phyloP scores from a whole-genome alignment of 2,888 invertebrate genomes.

The Resseliella maxima region DNA sequence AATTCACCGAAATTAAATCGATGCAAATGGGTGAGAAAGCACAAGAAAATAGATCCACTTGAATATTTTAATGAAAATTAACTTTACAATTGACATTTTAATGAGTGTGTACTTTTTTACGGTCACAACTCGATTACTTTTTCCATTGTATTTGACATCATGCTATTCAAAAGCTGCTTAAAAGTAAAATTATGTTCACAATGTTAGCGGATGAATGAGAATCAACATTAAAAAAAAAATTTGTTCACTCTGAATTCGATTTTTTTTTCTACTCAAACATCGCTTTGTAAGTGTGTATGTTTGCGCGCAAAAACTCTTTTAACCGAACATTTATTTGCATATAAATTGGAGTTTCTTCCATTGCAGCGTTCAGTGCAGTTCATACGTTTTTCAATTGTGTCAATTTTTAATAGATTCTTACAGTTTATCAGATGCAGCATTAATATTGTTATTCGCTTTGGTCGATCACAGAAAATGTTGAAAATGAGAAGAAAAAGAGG shows the following conservation, averaged over 20 bases:
- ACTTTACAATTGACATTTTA: conserved; percentile 51
- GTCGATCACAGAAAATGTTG: not conserved
- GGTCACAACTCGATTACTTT: conserved; percentile 44
- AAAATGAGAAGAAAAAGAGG: too few relatives aligned
- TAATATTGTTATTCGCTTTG: conserved; percentile 11
- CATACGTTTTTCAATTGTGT: not conserved
- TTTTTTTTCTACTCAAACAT: not conserved
- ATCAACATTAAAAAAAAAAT: not conserved
- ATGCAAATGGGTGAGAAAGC: not conserved
- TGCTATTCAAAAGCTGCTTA: not conserved
- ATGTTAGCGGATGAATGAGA: not conserved
- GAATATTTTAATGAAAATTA: conserved; percentile 53
- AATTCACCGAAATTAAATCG: too few relatives aligned
- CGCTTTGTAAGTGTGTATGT: not conserved
- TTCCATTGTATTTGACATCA: conserved; percentile 30
- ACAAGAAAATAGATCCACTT: conserved; percentile 44
- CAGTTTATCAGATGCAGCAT: conserved; percentile 24
- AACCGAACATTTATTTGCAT: conserved; percentile 48
- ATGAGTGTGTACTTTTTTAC: conserved; percentile 44
- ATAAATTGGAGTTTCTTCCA: conserved; percentile 14
- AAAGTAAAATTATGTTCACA: conserved; percentile 48
- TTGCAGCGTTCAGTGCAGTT: not conserved
- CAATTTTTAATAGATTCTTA: conserved; percentile 27
- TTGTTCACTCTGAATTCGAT: not conserved
- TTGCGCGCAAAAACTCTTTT: not conserved